Evolutionary conservation across 2,888 invertebrate genomes (phyloP).

Genomic region (Macaria notata): DNA sequence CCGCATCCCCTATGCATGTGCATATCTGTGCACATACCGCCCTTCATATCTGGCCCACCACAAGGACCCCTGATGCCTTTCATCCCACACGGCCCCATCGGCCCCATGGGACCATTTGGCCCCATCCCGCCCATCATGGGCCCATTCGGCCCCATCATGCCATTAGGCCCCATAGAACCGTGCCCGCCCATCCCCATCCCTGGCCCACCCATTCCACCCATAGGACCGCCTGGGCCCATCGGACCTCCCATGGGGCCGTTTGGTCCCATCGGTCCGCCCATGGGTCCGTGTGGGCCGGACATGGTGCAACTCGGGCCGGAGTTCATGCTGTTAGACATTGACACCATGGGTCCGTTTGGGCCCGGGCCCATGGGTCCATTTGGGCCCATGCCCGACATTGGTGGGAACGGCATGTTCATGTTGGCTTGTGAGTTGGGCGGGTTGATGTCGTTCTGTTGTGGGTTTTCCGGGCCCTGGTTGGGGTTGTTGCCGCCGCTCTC

Average conservation of each 20-base stretch:
- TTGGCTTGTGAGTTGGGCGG: constrained; percentile 68
- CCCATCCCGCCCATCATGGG: constrained; percentile 73
- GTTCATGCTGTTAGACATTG: constrained; percentile 72
- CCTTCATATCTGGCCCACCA: constrained; percentile 78
- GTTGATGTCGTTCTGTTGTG: constrained; percentile 63
- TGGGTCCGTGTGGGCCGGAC: constrained; percentile 61
- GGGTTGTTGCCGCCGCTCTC: constrained; percentile 82
- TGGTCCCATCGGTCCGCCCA: constrained; percentile 60
- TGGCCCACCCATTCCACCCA: constrained; percentile 36
- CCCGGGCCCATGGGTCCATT: constrained; percentile 73
- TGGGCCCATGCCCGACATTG: constrained; percentile 67
- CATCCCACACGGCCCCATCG: constrained; percentile 79
- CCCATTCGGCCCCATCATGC: constrained; percentile 41
- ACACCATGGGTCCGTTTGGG: constrained; percentile 73
- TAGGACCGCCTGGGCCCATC: constrained; percentile 70
- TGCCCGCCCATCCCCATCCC: constrained; percentile 64
- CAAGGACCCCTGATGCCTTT: constrained; percentile 74
- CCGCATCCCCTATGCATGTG: constrained; percentile 79
- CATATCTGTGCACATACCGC: constrained; percentile 77
- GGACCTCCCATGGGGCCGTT: constrained; percentile 57
- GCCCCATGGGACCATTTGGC: constrained; percentile 76
- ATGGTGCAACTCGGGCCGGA: constrained; percentile 75
- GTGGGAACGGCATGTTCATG: constrained; percentile 71
- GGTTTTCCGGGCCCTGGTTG: constrained; percentile 54
- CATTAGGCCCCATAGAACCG: constrained; percentile 48